Percentiles rank a stretch among this genome's conserved stretches.
Conservation (phyloP, 1,140 invertebrate genomes). For the Hypsibius dujardini region DNA sequence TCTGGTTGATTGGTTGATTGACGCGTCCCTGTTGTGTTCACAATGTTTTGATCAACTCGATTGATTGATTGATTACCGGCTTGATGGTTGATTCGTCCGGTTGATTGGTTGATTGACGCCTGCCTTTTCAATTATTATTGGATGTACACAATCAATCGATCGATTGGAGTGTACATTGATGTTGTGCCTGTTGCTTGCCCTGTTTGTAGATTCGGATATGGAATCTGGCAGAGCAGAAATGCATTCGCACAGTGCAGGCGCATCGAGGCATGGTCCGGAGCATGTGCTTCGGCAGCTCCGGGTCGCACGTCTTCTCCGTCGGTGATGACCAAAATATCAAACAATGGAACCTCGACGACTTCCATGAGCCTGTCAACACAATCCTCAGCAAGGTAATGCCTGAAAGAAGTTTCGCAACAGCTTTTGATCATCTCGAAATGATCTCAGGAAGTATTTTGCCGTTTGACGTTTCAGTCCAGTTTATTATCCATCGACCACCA, state of each 20-base stretch:
- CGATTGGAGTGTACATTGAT: too few species aligned
- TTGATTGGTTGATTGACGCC: too few species aligned
- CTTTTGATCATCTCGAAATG: too few species aligned
- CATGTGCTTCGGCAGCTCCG: constrained; percentile 47
- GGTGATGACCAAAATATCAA: constrained; percentile 91
- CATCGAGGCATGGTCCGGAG: constrained; percentile 79
- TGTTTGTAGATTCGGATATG: constrained; percentile 69
- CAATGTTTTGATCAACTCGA: too few species aligned
- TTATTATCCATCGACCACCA: constrained; percentile 69
- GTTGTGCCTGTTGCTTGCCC: too few species aligned
- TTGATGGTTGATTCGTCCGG: too few species aligned
- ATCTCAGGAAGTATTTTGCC: constrained; percentile 22
- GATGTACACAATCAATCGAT: too few species aligned
- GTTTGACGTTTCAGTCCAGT: constrained; percentile 41
- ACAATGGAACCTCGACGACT: constrained; percentile 53
- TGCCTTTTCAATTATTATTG: too few species aligned
- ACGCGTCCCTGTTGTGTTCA: too few species aligned
- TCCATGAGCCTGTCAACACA: constrained; percentile 53
- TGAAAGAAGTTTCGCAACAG: too few species aligned
- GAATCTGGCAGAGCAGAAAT: constrained; percentile 59
- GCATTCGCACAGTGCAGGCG: constrained; percentile 55
- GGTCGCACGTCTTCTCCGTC: constrained; percentile 52
- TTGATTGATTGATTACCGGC: too few species aligned
- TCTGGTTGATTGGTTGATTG: constrained; percentile 21
- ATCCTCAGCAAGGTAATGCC: constrained; percentile 41